Conservation (phyloP, 1,140 invertebrate genomes). For the Tenebrio molitor region DNA sequence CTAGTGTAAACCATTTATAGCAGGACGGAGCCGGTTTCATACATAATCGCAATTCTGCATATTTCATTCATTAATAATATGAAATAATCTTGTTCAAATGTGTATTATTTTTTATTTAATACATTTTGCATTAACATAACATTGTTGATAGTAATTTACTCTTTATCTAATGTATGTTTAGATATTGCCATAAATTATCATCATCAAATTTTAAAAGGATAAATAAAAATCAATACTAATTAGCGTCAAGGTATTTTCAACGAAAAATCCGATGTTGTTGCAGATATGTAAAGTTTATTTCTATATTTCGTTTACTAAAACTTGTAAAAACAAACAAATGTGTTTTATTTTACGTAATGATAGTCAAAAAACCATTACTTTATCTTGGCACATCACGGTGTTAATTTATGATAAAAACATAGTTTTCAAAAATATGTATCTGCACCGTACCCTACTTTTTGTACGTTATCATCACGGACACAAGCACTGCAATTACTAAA, state of each 20-base stretch:
- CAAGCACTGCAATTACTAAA: conserved; percentile 14
- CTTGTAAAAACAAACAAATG: background rate
- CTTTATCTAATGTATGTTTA: conserved; percentile 40
- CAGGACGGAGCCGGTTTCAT: no score
- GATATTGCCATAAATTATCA: conserved; percentile 40
- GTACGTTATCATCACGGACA: no score
- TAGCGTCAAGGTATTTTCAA: conserved; percentile 1
- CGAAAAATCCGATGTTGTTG: background rate
- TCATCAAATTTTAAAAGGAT: conserved; percentile 18
- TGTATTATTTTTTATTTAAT: background rate
- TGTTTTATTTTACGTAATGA: conserved; percentile 5
- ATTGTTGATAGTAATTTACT: conserved; percentile 13
- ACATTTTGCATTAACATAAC: conserved; percentile 23
- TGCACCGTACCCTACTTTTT: no score
- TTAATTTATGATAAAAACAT: conserved; percentile 19
- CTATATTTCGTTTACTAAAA: background rate
- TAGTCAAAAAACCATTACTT: background rate
- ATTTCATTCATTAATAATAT: background rate
- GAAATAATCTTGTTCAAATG: background rate
- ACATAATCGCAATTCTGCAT: background rate
- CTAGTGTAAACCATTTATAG: no score
- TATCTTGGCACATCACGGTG: background rate
- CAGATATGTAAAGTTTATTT: background rate
- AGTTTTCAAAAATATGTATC: no score
- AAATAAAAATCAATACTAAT: background rate